Evolutionary conservation across 2,888 invertebrate genomes (phyloP), one percentile per base, ranked within the genome.

Genomic region (Escarpia spicata): DNA sequence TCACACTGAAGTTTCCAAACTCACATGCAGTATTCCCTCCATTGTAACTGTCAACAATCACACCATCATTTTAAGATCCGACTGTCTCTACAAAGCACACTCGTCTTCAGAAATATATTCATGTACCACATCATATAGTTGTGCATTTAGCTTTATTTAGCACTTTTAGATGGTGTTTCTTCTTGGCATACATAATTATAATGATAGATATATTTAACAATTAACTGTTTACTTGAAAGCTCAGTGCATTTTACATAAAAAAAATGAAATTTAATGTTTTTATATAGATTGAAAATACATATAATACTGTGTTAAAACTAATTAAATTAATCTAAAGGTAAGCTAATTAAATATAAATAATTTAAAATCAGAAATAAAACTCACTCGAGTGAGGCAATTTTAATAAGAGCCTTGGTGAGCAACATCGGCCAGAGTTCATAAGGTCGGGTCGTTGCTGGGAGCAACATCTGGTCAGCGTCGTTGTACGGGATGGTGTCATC

Each of bases 371-470:
- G 75, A 75, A 75, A n/a, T 75, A 75, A 75, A 75, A 75, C 96
- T 95, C 94, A 96, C 96, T 96, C 96, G 19, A 96, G 94, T 31
- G 96, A 95, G 44, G 96, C 96, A 6, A 97, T 95, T 95, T 96
- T 96, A 52, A 96, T 95, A 19, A 96, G 95, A 26, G 96, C 96
- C 93, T 96, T 96, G 12, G 96, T 95, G n/a, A 96, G 95, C 52
- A 96, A 93, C 95, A 97, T 95, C 4, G 96, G 96, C 96, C 96
- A 96, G 19, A 96, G 94, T 93, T 96, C 96, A 93, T 96, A 95
- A 26, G 94, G 94, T 91, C 95, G 94, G 19, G 95, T 94, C 1
- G 96, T 96, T 60, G 94, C 94, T 15, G 96, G 96, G 52, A 96
- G 95, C 60, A 96, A 94, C 75, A 96, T 94, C 9, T 94, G 94